phyloP scores from a whole-genome alignment of 1,140 invertebrate genomes.

The Microplitis mediator region DNA sequence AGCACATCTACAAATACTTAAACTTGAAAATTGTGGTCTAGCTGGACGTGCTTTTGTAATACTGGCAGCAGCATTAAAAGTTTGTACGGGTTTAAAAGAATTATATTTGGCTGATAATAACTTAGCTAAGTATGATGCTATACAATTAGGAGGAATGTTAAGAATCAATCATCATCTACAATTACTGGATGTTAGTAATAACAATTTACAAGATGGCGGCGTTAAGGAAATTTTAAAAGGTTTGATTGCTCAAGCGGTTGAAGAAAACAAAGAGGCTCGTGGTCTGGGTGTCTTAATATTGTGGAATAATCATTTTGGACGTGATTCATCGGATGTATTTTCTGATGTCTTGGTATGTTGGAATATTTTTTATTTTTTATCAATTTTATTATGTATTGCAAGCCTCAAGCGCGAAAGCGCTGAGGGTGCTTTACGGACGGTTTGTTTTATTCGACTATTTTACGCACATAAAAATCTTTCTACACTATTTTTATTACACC shows the following conservation, averaged over 20 bases:
- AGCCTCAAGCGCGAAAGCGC: no score
- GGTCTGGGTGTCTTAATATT: conserved; percentile 81
- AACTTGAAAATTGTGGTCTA: conserved; percentile 76
- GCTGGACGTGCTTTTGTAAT: conserved; percentile 70
- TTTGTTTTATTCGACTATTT: no score
- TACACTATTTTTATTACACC: no score
- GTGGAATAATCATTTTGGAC: conserved; percentile 86
- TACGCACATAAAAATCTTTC: no score
- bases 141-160: conserved; percentile 75
- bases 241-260: conserved; percentile 70
- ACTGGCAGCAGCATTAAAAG: conserved; percentile 78
- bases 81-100: conserved; percentile 80
- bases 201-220: conserved; percentile 77
- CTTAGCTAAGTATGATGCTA: conserved; percentile 75
- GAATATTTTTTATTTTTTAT: neutral
- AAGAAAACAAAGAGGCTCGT: conserved; percentile 45
- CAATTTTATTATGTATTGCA: no score
- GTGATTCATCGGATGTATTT: conserved; percentile 71
- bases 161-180: conserved; percentile 74
- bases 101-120: conserved; percentile 84
- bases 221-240: conserved; percentile 74
- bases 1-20: conserved; percentile 72
- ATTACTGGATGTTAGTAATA: conserved; percentile 81
- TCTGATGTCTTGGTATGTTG: conserved; percentile 69
- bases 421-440: no score